phyloP scores from a whole-genome alignment of 2,888 invertebrate species.

The Hydrotaea cyrtoneurina region DNA sequence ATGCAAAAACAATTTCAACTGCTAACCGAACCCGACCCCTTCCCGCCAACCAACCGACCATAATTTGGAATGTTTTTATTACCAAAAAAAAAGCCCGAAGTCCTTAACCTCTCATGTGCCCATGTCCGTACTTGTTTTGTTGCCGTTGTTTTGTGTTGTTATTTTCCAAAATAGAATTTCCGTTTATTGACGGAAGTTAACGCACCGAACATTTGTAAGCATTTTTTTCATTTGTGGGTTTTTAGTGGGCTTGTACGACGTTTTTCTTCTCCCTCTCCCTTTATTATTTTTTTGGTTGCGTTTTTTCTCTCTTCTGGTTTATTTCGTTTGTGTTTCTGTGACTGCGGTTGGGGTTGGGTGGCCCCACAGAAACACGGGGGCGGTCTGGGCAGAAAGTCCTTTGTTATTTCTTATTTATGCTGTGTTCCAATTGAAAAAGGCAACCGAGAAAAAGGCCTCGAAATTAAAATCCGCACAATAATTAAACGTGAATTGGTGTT shows the following conservation, averaged over 20 bases:
- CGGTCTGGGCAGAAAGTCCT: background rate
- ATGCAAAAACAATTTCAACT: conserved; percentile 66
- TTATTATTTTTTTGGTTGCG: conserved; percentile 6
- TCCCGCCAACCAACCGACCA: background rate
- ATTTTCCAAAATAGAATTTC: conserved; percentile 47
- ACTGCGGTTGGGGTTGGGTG: too few species aligned
- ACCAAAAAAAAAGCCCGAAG: background rate
- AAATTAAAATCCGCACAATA: conserved; percentile 25
- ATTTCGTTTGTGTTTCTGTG: background rate
- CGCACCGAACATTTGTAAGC: conserved; percentile 6
- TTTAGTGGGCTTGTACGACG: conserved; percentile 19
- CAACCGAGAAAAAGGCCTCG: background rate
- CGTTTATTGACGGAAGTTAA: conserved; percentile 49
- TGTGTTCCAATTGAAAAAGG: conserved; percentile 15
- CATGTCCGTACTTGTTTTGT: background rate
- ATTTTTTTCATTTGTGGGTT: conserved; percentile 29
- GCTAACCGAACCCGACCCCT: conserved; percentile 7
- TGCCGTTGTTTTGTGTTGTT: conserved; percentile 21
- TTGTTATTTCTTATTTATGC: conserved; percentile 37
- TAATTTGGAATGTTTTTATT: conserved; percentile 45
- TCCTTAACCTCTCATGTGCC: background rate
- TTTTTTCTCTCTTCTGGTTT: background rate
- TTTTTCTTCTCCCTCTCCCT: background rate
- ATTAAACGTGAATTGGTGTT: conserved; percentile 38
- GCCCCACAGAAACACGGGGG: too few species aligned